A percentile compares a stretch with the other conserved stretches of the same genome.
phyloP scores from a whole-genome alignment of 2,888 invertebrate genomes.

The Koerneria pararmatus region DNA sequence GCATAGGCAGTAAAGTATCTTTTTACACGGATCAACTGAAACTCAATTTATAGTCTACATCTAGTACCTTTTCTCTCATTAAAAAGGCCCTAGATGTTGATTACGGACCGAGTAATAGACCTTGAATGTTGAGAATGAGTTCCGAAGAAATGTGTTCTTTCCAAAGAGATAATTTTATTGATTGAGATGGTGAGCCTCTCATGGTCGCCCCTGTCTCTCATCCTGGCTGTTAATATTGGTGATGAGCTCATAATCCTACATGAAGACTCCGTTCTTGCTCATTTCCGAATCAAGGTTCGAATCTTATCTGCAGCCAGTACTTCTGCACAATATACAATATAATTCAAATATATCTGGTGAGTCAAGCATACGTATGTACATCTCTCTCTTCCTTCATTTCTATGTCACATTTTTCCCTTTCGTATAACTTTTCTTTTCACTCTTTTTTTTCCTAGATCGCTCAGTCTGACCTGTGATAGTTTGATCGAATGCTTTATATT shows the following conservation, averaged over 20 bases:
- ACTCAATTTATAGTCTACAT: no score
- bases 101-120: no score
- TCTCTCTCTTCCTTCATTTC: background rate
- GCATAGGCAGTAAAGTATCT: no score
- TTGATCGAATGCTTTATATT: no score
- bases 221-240: slow-evolving; percentile 63
- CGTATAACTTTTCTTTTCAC: background rate
- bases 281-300: slow-evolving; percentile 71
- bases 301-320: background rate
- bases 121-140: background rate
- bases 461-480: no score
- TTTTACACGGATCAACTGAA: no score
- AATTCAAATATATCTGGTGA: no score
- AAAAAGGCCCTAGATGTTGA: no score
- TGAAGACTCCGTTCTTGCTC: slow-evolving; percentile 80
- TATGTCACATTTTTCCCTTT: no score
- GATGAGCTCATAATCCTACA: slow-evolving; percentile 77
- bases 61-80: no score
- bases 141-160: background rate
- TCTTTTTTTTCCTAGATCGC: background rate
- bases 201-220: slow-evolving; percentile 48
- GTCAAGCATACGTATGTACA: background rate
- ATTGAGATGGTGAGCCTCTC: slow-evolving; percentile 40
- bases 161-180: background rate
- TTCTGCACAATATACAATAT: no score